Conservation (phyloP, 2,888 invertebrate species). For the Schizotus pectinicornis region DNA sequence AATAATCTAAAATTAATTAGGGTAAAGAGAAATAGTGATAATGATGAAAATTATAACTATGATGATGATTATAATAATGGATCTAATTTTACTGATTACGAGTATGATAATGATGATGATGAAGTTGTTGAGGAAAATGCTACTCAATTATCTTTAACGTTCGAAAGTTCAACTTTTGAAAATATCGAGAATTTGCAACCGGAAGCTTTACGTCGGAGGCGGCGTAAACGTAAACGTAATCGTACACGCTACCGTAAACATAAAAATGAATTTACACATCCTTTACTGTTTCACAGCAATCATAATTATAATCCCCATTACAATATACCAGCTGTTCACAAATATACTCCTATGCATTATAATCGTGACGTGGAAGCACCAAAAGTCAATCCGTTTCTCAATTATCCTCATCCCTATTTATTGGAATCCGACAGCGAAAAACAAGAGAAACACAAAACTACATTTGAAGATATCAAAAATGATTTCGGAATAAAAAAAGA, state of each 20-base stretch:
- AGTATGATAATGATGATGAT: conserved; percentile 34
- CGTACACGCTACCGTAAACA: conserved; percentile 3
- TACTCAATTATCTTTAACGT: not conserved
- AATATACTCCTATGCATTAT: not conserved
- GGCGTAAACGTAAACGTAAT: conserved; percentile 14
- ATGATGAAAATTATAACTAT: conserved; percentile 5
- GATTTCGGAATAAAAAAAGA: conserved; percentile 9
- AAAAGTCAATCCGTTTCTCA: not conserved
- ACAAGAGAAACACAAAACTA: conserved; percentile 1
- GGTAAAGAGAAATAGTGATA: not conserved
- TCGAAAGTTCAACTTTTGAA: conserved; percentile 8
- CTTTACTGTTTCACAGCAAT: not conserved
- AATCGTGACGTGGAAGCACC: not conserved
- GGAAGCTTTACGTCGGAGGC: conserved; percentile 3
- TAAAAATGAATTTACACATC: not conserved
- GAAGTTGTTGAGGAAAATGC: conserved; percentile 22
- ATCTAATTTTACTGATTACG: conserved; percentile 28
- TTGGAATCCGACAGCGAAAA: not conserved
- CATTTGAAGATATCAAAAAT: conserved; percentile 3
- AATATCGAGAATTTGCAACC: conserved; percentile 24
- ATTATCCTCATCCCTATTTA: not conserved
- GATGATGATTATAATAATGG: conserved; percentile 16
- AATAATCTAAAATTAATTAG: not conserved
- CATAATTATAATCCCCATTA: conserved; percentile 23
- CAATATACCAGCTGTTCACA: conserved; percentile 6